Evolutionary conservation across 2,888 invertebrate genomes (phyloP).

Genomic region (Ischnura elegans): DNA sequence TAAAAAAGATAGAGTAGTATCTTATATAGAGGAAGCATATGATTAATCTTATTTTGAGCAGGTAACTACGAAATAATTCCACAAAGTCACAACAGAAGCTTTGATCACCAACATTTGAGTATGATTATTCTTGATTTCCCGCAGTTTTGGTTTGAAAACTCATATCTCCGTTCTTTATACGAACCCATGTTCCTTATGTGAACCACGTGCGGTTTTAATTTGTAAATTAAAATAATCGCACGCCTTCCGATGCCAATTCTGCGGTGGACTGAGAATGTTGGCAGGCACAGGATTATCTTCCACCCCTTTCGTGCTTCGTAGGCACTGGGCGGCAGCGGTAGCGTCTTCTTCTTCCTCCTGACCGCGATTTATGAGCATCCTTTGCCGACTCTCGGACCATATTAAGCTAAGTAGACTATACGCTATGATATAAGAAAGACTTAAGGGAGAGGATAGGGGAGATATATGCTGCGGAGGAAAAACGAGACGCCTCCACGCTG

Average conservation of each 20-base stretch:
- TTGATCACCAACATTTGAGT: too few species aligned
- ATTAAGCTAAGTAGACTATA: constrained; percentile 67
- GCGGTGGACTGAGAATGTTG: neutral
- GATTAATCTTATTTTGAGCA: too few species aligned
- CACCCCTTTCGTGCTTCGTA: neutral
- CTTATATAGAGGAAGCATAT: too few species aligned
- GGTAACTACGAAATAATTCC: too few species aligned
- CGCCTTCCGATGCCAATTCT: neutral
- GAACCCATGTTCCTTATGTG: too few species aligned
- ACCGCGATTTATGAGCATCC: constrained; percentile 60
- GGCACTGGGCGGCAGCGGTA: too few species aligned
- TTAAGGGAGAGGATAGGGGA: neutral
- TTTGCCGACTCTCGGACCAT: constrained; percentile 58
- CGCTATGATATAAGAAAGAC: constrained; percentile 63
- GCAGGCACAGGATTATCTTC: neutral
- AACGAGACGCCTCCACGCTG: constrained; percentile 58
- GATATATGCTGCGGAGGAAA: constrained; percentile 57
- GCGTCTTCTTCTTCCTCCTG: constrained; percentile 11
- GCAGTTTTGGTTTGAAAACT: too few species aligned
- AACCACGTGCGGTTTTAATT: too few species aligned
- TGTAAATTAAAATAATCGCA: neutral
- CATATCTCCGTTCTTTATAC: too few species aligned
- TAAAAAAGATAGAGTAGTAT: too few species aligned
- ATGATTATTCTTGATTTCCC: too few species aligned
- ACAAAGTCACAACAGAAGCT: too few species aligned